Conservation (phyloP, 2,797 vertebrate genomes). For the Fundulus diaphanus region DNA sequence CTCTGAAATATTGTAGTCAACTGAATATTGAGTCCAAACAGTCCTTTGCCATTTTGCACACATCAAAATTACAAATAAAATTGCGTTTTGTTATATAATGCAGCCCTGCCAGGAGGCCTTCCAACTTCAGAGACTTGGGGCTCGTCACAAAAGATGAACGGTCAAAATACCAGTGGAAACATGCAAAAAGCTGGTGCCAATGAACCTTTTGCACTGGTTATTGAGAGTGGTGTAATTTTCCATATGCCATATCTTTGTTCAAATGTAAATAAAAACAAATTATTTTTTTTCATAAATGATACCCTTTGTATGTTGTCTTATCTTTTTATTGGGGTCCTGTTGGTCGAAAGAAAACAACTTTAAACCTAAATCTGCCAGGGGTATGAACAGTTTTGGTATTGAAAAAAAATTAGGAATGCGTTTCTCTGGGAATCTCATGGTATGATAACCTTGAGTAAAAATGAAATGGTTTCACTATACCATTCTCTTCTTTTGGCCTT, state of each 20-base stretch:
- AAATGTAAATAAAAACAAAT: background rate
- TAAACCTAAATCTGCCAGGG: too few species aligned
- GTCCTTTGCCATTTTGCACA: background rate
- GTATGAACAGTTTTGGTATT: too few species aligned
- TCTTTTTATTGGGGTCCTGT: background rate
- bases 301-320: background rate
- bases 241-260: background rate
- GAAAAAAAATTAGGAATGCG: too few species aligned
- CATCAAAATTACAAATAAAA: background rate
- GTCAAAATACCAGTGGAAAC: background rate
- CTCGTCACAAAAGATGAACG: background rate
- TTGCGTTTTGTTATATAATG: background rate
- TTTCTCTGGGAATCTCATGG: too few species aligned
- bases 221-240: background rate
- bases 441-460: too few species aligned
- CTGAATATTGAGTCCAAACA: background rate
- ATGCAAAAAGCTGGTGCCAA: background rate
- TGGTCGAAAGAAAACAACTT: too few species aligned
- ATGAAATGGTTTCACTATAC: too few species aligned
- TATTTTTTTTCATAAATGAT: background rate
- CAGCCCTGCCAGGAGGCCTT: background rate
- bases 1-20: background rate
- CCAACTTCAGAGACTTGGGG: background rate
- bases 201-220: background rate
- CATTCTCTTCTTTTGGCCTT: too few species aligned